Evolutionary conservation across 2,113 vertebrate genomes (phyloP), one percentile per base, ranked within the genome.

Genomic region (human): DNA sequence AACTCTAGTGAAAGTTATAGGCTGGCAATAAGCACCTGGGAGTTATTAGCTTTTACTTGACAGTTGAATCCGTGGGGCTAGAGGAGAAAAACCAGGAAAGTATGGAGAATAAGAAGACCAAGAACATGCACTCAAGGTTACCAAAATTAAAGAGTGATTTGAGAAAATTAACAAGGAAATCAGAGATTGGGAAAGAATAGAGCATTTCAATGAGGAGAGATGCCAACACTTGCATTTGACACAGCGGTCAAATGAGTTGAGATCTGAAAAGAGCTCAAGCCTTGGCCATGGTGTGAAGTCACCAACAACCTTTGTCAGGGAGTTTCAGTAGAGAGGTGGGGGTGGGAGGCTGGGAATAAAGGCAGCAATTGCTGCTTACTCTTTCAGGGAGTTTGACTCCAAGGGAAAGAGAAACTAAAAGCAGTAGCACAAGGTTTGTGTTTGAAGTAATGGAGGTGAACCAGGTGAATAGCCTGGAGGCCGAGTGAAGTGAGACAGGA

Each of bases 321-420:
- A 23, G 73, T 94, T 91, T 89, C 43, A 25, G 20, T 38, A 72
- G 59, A 48, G 32, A 92, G n/a, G 3, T 35, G 14, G 43, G 23
- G n/a, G 22, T 18, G 38, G 64, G 80, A 92, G 64, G 1, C 13
- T 66, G 10, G 32, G 55, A 32, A 11, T 45, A 30, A 66, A 86
- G 55, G 57, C 12, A 68, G 32, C 25, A 50, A 38, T 70, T 93
- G 50, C 79, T 79, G 25, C 70, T 97, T 70, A 89, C 40, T 70
- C 82, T 55, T 78, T 93, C 81, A 52, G 32, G 40, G 61, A 87
- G 13, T 84, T 43, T 80, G 35, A 92, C 79, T 78, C 5, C 68
- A 81, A 85, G 25, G 52, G 92, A 91, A 94, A 96, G 50, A 88
- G 86, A 95, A 97, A 94, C 66, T 88, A 88, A 88, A 95, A 94